Base-by-base conservation (phyloP, 2,888 invertebrate genomes). In the Acheta domesticus region DNA sequence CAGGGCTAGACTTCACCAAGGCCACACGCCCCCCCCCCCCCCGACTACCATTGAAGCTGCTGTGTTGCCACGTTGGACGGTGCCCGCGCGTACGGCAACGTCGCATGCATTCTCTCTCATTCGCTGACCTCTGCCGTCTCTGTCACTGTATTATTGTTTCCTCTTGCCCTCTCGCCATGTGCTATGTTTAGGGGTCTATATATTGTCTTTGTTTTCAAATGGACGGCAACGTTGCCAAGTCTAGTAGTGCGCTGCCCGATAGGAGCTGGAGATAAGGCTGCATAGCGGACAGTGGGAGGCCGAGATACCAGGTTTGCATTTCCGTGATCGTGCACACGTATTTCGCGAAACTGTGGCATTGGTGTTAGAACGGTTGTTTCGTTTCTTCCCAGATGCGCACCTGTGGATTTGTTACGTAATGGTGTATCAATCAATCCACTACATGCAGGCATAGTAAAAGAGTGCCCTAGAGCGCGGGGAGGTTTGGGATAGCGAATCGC, bases 121-220 rank as follows among this genome's bases (percentile, higher is more conserved):
- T 36, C 36, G 36, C 36, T 36, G 36, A 36, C 36, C 36, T 62
- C 62, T 62, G n/a, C 62, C 8, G 62, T 62, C 62, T 14, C 16
- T 19, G 62, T 62, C 62, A n/a, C 62, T 1, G 62, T 62, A 62
- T 62, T 62, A 62, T 62, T 62, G 62, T 62, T 62, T 62, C 62
- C 62, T 62, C 62, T n/a, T 62, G 16, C 62, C 62, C 62, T 62
- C 62, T 62, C 62, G 62, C 62, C 62, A 14, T n/a, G 14, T 62
- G 62, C 62, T 62, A n/a, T 62, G 62, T 62, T 62, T 62, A 62
- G 62, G 62, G 62, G n/a, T 62, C 62, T 62, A 62, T 62, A 62
- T n/a, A 62, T 62, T 62, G 62, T 62, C 62, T 62, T 62, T 62
- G 62, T 62, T 62, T 62, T 62, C 62, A n/a, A 62, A n/a, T 62